Evolutionary conservation across 2,113 vertebrate genomes (phyloP).

Genomic region (Proterorhinus semilunaris): DNA sequence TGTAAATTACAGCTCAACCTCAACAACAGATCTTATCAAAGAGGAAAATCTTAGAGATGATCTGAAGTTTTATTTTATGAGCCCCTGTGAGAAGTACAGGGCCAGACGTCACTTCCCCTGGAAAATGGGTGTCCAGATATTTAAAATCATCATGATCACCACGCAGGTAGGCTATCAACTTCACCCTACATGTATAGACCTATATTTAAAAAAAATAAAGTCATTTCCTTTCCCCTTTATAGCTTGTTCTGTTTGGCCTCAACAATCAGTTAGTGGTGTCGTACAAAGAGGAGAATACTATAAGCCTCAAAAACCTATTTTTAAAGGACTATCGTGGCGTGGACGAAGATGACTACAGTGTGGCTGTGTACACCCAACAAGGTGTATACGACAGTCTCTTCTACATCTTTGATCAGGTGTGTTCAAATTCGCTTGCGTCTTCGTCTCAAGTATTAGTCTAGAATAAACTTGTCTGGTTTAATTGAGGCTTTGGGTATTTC

Average conservation of each 20-base stretch:
- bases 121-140: constrained; percentile 92
- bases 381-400: constrained; percentile 84
- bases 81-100: constrained; percentile 94
- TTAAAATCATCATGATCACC: constrained; percentile 97
- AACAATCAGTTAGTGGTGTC: constrained; percentile 95
- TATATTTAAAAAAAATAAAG: too few relatives aligned
- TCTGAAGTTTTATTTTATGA: constrained; percentile 97
- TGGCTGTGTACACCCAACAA: constrained; percentile 85
- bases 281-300: constrained; percentile 90
- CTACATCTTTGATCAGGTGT: constrained; percentile 87
- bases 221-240: constrained; percentile 24
- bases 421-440: constrained; percentile 29
- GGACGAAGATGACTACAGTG: constrained; percentile 90
- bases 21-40: constrained; percentile 75
- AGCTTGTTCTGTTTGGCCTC: constrained; percentile 93
- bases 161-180: constrained; percentile 80
- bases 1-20: constrained; percentile 65
- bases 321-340: constrained; percentile 86
- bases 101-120: constrained; percentile 88
- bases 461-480: background rate
- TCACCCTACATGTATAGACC: too few relatives aligned
- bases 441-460: background rate
- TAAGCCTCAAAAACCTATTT: constrained; percentile 92
- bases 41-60: constrained; percentile 85
- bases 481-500: background rate